A percentile compares a stretch with the other conserved stretches of the same genome.
Conservation (phyloP, 2,888 invertebrate genomes). For the Tethea ocularis region DNA sequence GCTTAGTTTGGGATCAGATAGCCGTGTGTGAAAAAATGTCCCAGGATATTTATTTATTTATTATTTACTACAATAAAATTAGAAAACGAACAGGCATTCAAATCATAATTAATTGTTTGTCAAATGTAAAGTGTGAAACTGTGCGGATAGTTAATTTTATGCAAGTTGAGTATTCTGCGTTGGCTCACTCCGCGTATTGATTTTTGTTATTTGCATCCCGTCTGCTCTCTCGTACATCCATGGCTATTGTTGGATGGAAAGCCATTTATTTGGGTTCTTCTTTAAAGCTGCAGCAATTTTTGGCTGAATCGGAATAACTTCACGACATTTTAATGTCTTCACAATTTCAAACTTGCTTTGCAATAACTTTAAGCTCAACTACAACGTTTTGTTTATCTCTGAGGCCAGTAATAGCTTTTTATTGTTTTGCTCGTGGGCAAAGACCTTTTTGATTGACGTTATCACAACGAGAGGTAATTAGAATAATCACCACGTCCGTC, state of each 20-base stretch:
- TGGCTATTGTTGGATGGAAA: constrained; percentile 73
- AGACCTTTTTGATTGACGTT: constrained; percentile 23
- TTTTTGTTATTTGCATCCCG: constrained; percentile 83
- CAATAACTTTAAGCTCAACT: not conserved
- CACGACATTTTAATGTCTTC: constrained; percentile 15
- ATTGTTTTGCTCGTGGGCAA: constrained; percentile 10
- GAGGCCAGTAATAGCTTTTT: not conserved
- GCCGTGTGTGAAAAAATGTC: no score
- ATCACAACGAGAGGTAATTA: constrained; percentile 28
- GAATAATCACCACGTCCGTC: constrained; percentile 25
- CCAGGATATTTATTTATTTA: no score
- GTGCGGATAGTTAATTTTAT: constrained; percentile 67
- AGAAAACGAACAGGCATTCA: not conserved
- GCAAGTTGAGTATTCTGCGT: constrained; percentile 67
- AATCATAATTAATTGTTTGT: constrained; percentile 26
- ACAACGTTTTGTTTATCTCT: constrained; percentile 3
- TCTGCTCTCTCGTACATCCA: constrained; percentile 73
- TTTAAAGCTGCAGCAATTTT: constrained; percentile 36
- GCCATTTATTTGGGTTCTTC: constrained; percentile 57
- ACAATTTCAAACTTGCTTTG: not conserved
- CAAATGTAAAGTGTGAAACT: constrained; percentile 53
- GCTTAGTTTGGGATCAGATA: no score
- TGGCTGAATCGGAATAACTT: constrained; percentile 24
- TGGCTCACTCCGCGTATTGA: constrained; percentile 70
- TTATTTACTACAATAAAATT: no score